Percentiles rank a stretch among this genome's conserved stretches.
These are phyloP conservation scores for Halcyon senegalensis DNA, from an alignment of 2,113 vertebrate genomes.

Conservation along the genomic window DNA sequence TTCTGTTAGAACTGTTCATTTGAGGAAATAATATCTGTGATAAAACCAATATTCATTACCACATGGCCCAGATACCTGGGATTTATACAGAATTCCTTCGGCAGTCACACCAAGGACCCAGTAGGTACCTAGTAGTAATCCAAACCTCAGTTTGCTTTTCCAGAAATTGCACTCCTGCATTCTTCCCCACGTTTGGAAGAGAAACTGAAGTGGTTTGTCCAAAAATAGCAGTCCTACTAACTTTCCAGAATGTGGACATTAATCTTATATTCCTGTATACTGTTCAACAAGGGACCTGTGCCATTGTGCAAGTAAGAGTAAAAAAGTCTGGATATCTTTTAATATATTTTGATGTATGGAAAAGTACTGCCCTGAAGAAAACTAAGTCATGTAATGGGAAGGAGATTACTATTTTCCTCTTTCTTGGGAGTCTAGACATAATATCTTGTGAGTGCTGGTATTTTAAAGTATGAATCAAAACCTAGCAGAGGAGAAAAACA, in stretches of 20 bases:
- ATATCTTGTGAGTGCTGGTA: background rate
- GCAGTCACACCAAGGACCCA: constrained; percentile 3
- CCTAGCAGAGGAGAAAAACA: background rate
- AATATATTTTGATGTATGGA: background rate
- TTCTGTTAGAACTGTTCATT: constrained; percentile 3
- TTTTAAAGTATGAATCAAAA: background rate
- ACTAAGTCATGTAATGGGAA: background rate
- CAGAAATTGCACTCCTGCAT: background rate
- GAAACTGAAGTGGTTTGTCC: background rate
- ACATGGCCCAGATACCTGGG: background rate
- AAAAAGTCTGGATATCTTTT: background rate
- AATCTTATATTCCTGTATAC: background rate
- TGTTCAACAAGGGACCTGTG: background rate
- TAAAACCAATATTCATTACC: background rate
- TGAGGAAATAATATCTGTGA: constrained; percentile 13
- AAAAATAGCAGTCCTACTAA: background rate
- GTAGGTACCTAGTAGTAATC: background rate
- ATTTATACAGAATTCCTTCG: constrained; percentile 28
- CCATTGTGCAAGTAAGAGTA: background rate
- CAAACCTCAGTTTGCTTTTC: constrained; percentile 52
- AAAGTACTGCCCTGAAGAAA: background rate
- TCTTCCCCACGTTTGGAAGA: constrained; percentile 11
- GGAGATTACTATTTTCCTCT: background rate
- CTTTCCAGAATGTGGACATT: background rate
- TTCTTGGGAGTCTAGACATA: background rate